These are phyloP conservation scores for Cyrtodaria siliqua DNA, from an alignment of 2,888 invertebrate genomes.

Conservation along the genomic window DNA sequence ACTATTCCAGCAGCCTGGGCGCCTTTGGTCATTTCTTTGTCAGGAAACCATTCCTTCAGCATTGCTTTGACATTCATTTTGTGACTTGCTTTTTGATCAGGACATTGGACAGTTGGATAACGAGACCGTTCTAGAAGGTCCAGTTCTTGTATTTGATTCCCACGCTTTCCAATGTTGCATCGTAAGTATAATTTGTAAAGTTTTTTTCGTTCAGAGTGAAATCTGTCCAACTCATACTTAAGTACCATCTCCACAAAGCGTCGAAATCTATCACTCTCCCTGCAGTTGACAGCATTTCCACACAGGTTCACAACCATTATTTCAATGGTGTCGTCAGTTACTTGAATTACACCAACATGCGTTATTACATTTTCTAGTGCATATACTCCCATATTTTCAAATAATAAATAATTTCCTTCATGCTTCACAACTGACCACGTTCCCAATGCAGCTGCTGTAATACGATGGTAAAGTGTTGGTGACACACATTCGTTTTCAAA, in stretches of 20 bases:
- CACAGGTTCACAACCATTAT: slow-evolving; percentile 1
- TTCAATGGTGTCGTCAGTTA: slow-evolving; percentile 9
- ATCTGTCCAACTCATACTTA: slow-evolving; percentile 7
- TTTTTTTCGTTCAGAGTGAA: background rate
- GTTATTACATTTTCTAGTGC: slow-evolving; percentile 17
- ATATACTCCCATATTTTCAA: slow-evolving; percentile 6
- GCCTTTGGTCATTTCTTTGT: no score
- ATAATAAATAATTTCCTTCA: slow-evolving; percentile 10
- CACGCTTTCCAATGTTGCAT: no score
- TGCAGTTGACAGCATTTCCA: background rate
- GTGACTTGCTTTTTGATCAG: background rate
- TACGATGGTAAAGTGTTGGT: slow-evolving; percentile 25
- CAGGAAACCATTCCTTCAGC: slow-evolving; percentile 12
- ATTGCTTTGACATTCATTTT: slow-evolving; percentile 1
- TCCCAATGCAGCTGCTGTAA: slow-evolving; percentile 26
- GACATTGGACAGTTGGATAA: background rate
- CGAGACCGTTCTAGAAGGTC: background rate
- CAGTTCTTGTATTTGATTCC: no score
- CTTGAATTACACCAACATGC: slow-evolving; percentile 28
- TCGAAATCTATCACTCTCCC: slow-evolving; percentile 4
- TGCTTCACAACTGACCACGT: slow-evolving; percentile 24
- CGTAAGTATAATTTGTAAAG: slow-evolving; percentile 2
- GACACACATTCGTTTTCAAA: slow-evolving; percentile 13
- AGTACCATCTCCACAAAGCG: slow-evolving; percentile 10
- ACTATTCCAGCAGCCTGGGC: background rate